Evolutionary conservation across 2,888 invertebrate genomes (phyloP).

Genomic region (Trissolcus brochymenae): DNA sequence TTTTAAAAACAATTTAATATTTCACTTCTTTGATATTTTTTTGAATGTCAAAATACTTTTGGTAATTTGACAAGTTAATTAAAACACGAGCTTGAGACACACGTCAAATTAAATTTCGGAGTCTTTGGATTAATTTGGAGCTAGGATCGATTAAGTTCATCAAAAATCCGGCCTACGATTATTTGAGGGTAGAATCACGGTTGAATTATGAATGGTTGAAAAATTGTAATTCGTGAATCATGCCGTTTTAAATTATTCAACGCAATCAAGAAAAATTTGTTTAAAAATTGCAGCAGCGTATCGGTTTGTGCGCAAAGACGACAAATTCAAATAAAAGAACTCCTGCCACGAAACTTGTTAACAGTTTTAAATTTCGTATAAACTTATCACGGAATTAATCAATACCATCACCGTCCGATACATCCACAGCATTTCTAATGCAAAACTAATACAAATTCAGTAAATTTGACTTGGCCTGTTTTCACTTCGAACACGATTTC

Average conservation of each 20-base stretch:
- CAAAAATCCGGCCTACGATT: not conserved
- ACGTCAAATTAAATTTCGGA: too few relatives aligned
- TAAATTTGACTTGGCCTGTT: slow-evolving; percentile 41
- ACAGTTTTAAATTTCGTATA: slow-evolving; percentile 27
- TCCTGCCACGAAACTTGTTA: not conserved
- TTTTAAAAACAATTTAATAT: too few relatives aligned
- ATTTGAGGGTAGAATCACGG: not conserved
- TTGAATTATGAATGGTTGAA: not conserved
- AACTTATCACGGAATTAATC: slow-evolving; percentile 35
- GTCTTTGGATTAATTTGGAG: too few relatives aligned
- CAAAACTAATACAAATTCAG: slow-evolving; percentile 48
- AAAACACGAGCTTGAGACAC: too few relatives aligned
- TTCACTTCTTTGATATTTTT: too few relatives aligned
- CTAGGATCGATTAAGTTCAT: too few relatives aligned
- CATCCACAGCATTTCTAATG: slow-evolving; percentile 44
- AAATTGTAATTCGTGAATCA: not conserved
- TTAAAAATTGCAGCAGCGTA: slow-evolving; percentile 5
- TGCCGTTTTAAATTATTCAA: slow-evolving; percentile 20
- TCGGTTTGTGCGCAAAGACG: not conserved
- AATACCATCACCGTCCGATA: slow-evolving; percentile 33
- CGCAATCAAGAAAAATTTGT: slow-evolving; percentile 22
- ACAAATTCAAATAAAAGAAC: slow-evolving; percentile 25
- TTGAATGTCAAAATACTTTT: too few relatives aligned
- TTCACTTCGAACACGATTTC: slow-evolving; percentile 48
- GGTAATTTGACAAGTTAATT: too few relatives aligned